A percentile compares a stretch with the other conserved stretches of the same genome.
Conservation (phyloP, 2,888 invertebrate genomes). For the Steinernema carpocapsae region DNA sequence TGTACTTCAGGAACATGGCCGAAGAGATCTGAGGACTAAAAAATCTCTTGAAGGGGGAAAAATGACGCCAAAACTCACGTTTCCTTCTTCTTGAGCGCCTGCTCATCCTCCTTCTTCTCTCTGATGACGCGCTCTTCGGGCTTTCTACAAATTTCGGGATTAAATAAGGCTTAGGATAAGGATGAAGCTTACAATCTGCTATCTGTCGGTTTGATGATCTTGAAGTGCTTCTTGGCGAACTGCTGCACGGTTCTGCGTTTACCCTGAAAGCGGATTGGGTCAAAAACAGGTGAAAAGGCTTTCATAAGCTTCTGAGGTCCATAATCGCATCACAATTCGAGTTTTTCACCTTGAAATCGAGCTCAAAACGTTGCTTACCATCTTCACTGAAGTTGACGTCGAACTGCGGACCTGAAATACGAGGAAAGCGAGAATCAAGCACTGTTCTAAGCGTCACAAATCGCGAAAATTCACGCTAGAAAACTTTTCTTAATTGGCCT, state of each 20-base stretch:
- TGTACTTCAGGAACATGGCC: constrained; percentile 95
- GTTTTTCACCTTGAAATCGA: too few relatives aligned
- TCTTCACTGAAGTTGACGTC: too few relatives aligned
- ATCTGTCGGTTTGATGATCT: constrained; percentile 66
- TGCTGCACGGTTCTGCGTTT: constrained; percentile 53
- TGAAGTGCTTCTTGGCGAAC: constrained; percentile 51
- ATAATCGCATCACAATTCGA: too few relatives aligned
- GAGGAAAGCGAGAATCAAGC: too few relatives aligned
- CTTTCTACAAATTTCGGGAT: constrained; percentile 54
- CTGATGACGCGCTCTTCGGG: constrained; percentile 61
- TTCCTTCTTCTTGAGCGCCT: constrained; percentile 61
- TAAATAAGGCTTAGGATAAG: not conserved
- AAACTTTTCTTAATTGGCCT: too few relatives aligned
- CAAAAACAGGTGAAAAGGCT: not conserved
- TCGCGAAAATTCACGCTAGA: too few relatives aligned
- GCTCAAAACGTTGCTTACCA: too few relatives aligned
- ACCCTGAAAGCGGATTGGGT: constrained; percentile 45
- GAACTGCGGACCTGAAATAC: too few relatives aligned
- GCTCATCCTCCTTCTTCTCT: constrained; percentile 64
- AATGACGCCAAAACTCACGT: constrained; percentile 53
- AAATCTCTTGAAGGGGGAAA: constrained; percentile 14
- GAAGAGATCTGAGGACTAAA: constrained; percentile 73
- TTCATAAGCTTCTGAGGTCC: too few relatives aligned
- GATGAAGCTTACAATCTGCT: constrained; percentile 58
- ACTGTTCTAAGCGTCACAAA: too few relatives aligned